Evolutionary conservation across 2,888 invertebrate species (phyloP), one percentile per base, ranked within the genome.

Genomic region (Aleiodes testaceus): DNA sequence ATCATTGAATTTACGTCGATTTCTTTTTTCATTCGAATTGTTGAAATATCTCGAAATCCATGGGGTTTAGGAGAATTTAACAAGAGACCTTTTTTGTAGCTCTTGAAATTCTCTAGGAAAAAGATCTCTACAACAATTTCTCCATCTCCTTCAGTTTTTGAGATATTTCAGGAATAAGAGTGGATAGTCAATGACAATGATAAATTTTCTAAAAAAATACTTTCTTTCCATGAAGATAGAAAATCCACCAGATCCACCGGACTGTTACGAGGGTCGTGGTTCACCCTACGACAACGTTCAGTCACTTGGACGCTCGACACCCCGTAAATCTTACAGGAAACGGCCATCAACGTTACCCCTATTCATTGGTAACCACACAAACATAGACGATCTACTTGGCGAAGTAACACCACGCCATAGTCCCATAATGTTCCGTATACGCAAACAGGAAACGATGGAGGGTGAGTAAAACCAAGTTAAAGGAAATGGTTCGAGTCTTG

Each of bases 311-410:
- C 77, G 77, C 66, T 69, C 79, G n/a, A 73, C 79, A 20, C 72
- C 77, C 18, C 36, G 36, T 42, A 79, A 82, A 69, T 78, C 83
- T 5, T 80, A 82, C n/a, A 81, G 83, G 42, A 86, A 86, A 72
- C 79, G 85, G 66, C 83, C 86, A 36, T 77, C 83, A 3, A 84
- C 82, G 26, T 76, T 85, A 84, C 89, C 89, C 69, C 88, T 92
- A 68, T 97, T 95, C 85, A 95, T 96, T 77, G 95, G 96, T 11
- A 91, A 92, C 70, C 95, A 95, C 86, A 93, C 93, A 50, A 95
- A 96, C 87, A 96, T 97, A 79, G 97, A 97, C 84, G 97, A 97
- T 83, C 91, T 97, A 84, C 89, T 97, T 73, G 97, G 96, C 59
- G 83, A 82, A 45, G 77, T 84, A 64, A 73, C 79, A 45, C 79